Evolutionary conservation across 2,797 vertebrate genomes (phyloP).

Genomic region (Rhincodon typus): DNA sequence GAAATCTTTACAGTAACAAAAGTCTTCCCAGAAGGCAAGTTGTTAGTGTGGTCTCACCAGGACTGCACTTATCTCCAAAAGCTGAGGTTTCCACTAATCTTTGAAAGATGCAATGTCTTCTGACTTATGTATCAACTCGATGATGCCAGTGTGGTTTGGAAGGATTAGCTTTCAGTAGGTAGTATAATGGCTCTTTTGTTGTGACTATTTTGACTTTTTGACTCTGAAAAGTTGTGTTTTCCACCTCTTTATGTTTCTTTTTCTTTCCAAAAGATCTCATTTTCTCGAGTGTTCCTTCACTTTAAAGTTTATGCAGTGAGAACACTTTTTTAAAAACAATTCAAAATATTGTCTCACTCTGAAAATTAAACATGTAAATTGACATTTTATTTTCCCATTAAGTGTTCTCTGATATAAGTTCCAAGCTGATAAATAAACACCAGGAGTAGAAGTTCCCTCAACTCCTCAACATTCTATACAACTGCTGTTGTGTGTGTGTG

Average conservation of each 20-base stretch:
- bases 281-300: not conserved
- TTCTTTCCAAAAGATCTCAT: not conserved
- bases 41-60: not conserved
- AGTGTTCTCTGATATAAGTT: not conserved
- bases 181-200: constrained; percentile 47
- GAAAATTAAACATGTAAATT: not conserved
- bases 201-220: constrained; percentile 45
- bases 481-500: too few species aligned
- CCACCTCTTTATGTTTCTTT: not conserved
- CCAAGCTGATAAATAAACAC: not conserved
- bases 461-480: not conserved
- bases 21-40: not conserved
- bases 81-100: constrained; percentile 8
- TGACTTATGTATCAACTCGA: constrained; percentile 33
- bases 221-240: constrained; percentile 40
- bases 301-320: not conserved
- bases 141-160: constrained; percentile 43
- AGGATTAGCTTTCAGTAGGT: constrained; percentile 44
- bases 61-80: not conserved
- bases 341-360: not conserved
- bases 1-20: not conserved
- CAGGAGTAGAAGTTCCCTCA: not conserved
- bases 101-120: constrained; percentile 22
- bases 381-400: not conserved
- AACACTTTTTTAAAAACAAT: not conserved